Evolutionary conservation across 2,888 invertebrate species (phyloP).

Genomic region (Lepetodrilus schrolli): DNA sequence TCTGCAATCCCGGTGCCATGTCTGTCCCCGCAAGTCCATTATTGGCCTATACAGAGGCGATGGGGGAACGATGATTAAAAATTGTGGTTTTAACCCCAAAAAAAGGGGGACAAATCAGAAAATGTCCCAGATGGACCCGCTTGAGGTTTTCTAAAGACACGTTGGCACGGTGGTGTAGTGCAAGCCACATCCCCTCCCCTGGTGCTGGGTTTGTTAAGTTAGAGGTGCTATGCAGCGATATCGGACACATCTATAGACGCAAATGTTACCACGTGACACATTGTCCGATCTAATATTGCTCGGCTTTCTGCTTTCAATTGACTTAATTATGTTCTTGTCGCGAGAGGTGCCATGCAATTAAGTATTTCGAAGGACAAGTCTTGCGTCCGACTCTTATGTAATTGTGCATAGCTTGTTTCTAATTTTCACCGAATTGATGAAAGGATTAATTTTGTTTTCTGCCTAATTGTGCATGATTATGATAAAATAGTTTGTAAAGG

Average conservation of each 20-base stretch:
- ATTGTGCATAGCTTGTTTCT: neutral
- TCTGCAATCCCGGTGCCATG: neutral
- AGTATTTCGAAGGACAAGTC: slow-evolving; percentile 7
- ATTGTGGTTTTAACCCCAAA: slow-evolving; percentile 23
- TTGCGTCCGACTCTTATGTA: neutral
- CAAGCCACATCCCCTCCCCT: neutral
- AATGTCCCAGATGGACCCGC: slow-evolving; percentile 5
- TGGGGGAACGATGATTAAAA: slow-evolving; percentile 19
- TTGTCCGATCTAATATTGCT: neutral
- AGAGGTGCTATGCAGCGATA: too few species aligned
- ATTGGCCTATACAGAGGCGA: neutral
- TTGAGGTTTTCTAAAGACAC: neutral
- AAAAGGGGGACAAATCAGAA: neutral
- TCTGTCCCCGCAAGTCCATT: neutral
- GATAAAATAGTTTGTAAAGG: neutral
- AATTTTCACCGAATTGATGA: neutral
- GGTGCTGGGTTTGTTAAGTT: neutral
- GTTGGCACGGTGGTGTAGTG: neutral
- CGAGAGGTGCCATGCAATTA: neutral
- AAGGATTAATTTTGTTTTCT: slow-evolving; percentile 20
- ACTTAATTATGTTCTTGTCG: neutral
- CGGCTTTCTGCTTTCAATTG: neutral
- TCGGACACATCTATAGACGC: too few species aligned
- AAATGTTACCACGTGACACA: neutral
- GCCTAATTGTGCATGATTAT: slow-evolving; percentile 21